phyloP scores from a whole-genome alignment of 2,888 invertebrate genomes.

The Ormyrus thymus region DNA sequence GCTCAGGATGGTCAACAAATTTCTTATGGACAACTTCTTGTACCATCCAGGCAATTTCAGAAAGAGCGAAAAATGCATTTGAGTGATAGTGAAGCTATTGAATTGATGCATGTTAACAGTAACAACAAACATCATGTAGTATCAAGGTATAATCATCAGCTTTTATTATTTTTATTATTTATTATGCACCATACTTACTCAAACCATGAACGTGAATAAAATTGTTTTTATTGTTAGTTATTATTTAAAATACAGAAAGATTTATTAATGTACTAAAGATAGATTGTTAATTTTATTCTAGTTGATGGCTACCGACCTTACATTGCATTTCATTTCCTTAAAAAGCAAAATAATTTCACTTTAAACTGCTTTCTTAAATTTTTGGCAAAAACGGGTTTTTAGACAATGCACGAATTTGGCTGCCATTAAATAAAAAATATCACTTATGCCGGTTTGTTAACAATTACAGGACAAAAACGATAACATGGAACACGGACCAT shows the following conservation, averaged over 20 bases:
- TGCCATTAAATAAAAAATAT: slow-evolving; percentile 16
- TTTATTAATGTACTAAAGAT: neutral
- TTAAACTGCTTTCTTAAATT: slow-evolving; percentile 7
- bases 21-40: slow-evolving; percentile 90
- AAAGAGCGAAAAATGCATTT: slow-evolving; percentile 74
- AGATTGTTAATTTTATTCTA: slow-evolving; percentile 3
- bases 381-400: slow-evolving; percentile 17
- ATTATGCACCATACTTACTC: neutral
- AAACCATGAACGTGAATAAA: neutral
- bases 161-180: slow-evolving; percentile 6
- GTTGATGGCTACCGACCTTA: neutral
- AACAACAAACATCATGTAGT: slow-evolving; percentile 77
- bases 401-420: slow-evolving; percentile 33
- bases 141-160: slow-evolving; percentile 74
- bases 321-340: slow-evolving; percentile 18
- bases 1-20: slow-evolving; percentile 92
- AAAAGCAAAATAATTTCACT: slow-evolving; percentile 10
- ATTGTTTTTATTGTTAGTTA: neutral
- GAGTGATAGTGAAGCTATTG: slow-evolving; percentile 69
- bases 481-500: slow-evolving; percentile 89
- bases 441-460: slow-evolving; percentile 60
- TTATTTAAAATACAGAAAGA: neutral
- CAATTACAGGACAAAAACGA: slow-evolving; percentile 89
- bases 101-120: slow-evolving; percentile 69
- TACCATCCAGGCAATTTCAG: slow-evolving; percentile 82